A percentile compares a stretch with the other conserved stretches of the same genome.
Evolutionary conservation across 2,797 vertebrate species (phyloP).

Genomic region (Limnodromus scolopaceus): DNA sequence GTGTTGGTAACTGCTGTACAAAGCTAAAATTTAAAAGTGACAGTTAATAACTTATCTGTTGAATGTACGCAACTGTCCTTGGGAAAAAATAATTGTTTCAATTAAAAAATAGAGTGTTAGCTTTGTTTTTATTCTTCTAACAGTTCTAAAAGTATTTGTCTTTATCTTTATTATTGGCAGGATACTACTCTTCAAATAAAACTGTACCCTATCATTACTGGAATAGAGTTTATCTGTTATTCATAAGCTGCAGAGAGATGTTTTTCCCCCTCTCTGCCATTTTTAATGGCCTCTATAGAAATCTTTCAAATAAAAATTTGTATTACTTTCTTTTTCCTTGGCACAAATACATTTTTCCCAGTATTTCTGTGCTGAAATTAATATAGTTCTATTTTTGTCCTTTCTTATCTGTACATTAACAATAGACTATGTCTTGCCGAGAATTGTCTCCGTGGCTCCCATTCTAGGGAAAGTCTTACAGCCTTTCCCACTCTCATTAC

Average conservation of each 20-base stretch:
- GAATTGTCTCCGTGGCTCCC: slow-evolving; percentile 5
- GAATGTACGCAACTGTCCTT: slow-evolving; percentile 7
- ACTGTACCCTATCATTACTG: slow-evolving; percentile 53
- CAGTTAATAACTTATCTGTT: slow-evolving; percentile 57
- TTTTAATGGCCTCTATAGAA: slow-evolving; percentile 70
- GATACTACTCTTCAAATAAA: slow-evolving; percentile 49
- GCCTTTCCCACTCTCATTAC: slow-evolving; percentile 2
- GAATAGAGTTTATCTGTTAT: slow-evolving; percentile 73
- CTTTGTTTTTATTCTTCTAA: slow-evolving; percentile 42
- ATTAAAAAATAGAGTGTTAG: neutral
- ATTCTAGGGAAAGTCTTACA: neutral
- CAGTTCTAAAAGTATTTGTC: slow-evolving; percentile 37
- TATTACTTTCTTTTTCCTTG: slow-evolving; percentile 35
- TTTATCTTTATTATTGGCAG: slow-evolving; percentile 64
- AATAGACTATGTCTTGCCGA: slow-evolving; percentile 32
- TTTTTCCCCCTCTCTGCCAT: slow-evolving; percentile 27
- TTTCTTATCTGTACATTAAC: slow-evolving; percentile 39
- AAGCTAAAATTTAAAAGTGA: slow-evolving; percentile 34
- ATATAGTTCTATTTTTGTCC: slow-evolving; percentile 51
- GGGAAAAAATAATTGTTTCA: slow-evolving; percentile 43
- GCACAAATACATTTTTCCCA: slow-evolving; percentile 2
- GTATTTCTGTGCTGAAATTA: slow-evolving; percentile 36
- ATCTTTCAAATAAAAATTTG: slow-evolving; percentile 61
- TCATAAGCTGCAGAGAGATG: slow-evolving; percentile 65
- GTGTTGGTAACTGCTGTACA: neutral